These are phyloP conservation scores for Osmerus mordax DNA, from an alignment of 2,113 vertebrate genomes.

Conservation along the genomic window DNA sequence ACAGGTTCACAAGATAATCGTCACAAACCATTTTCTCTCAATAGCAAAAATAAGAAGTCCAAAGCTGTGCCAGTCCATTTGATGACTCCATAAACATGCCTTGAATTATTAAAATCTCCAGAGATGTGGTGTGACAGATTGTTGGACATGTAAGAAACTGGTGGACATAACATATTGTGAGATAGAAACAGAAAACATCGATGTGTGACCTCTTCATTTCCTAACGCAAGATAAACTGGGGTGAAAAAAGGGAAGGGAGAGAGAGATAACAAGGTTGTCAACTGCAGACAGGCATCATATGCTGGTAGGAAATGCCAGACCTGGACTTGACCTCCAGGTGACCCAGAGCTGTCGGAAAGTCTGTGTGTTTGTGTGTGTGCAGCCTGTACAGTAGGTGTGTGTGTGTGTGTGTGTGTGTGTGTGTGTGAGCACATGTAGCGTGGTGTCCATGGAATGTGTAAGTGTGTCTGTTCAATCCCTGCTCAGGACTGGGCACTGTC, in stretches of 20 bases:
- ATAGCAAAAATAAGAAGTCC: background rate
- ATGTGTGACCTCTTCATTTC: conserved; percentile 1
- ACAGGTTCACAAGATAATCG: background rate
- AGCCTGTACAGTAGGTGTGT: background rate
- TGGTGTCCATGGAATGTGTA: conserved; percentile 12
- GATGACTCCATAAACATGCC: conserved; percentile 25
- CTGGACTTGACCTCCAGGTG: conserved; percentile 38
- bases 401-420: background rate
- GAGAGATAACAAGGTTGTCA: conserved; percentile 40
- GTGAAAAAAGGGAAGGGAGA: conserved; percentile 4
- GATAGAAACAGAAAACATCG: background rate
- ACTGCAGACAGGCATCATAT: conserved; percentile 37
- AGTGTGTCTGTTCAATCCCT: background rate
- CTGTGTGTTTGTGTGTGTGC: background rate
- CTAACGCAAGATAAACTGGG: conserved; percentile 1
- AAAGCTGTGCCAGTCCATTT: background rate
- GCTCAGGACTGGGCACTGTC: background rate
- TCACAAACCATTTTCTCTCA: too few relatives aligned
- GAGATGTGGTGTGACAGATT: conserved; percentile 19
- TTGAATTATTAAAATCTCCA: conserved; percentile 32
- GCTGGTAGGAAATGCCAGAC: conserved; percentile 45
- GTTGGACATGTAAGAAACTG: conserved; percentile 23
- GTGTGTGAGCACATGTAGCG: background rate
- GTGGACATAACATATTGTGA: conserved; percentile 21
- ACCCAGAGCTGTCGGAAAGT: conserved; percentile 37